Evolutionary conservation across 2,797 vertebrate species (phyloP).

Genomic region (Meda fulgida): DNA sequence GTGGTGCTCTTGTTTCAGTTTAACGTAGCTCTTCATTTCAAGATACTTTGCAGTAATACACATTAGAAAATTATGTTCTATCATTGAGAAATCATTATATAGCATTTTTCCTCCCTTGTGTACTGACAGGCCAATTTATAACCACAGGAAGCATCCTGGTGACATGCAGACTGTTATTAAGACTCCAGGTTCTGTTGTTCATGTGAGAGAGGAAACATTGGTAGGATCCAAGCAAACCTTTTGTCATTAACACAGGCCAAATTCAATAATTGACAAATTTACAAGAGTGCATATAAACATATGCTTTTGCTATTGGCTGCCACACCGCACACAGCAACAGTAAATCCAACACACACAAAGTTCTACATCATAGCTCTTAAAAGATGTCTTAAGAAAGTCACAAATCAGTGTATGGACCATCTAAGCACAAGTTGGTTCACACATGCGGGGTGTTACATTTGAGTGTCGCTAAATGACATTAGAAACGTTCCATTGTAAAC

Average conservation of each 20-base stretch:
- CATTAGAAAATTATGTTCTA: conserved; percentile 15
- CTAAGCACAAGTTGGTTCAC: conserved; percentile 18
- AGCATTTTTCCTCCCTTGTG: not conserved
- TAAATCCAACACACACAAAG: conserved; percentile 28
- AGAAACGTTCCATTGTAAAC: conserved; percentile 27
- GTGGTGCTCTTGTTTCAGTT: conserved; percentile 8
- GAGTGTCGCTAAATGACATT: conserved; percentile 18
- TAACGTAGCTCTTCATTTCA: not conserved
- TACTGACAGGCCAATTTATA: not conserved
- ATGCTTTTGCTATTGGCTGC: conserved; percentile 23
- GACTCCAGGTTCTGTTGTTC: conserved; percentile 25
- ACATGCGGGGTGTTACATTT: not conserved
- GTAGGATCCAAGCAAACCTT: conserved; percentile 5
- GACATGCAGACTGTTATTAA: conserved; percentile 45
- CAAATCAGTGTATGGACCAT: conserved; percentile 29
- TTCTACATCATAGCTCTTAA: conserved; percentile 22
- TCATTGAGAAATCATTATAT: not conserved
- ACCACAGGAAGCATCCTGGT: conserved; percentile 25
- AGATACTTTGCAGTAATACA: not conserved
- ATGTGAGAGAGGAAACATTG: not conserved
- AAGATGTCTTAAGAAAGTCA: conserved; percentile 38
- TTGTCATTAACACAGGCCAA: conserved; percentile 11
- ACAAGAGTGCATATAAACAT: conserved; percentile 36
- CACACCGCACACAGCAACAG: conserved; percentile 33
- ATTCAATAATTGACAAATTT: conserved; percentile 37